Percentiles rank a stretch among this genome's conserved stretches.
Evolutionary conservation across 2,113 vertebrate genomes (phyloP).

Genomic region (Etia nguti): DNA sequence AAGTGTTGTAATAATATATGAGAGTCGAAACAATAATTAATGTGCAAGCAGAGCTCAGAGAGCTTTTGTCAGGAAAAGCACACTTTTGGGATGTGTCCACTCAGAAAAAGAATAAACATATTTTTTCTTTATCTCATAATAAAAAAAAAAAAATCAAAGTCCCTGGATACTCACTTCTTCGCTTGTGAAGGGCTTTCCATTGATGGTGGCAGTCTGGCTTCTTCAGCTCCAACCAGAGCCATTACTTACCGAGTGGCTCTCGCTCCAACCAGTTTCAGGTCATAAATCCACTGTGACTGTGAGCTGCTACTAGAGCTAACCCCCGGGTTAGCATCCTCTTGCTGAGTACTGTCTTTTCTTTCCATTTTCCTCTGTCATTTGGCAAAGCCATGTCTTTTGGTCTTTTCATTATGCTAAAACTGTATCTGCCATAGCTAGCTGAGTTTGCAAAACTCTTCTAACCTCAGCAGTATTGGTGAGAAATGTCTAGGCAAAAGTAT

Average conservation of each 20-base stretch:
- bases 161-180: background rate
- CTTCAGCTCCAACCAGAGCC: background rate
- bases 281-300: background rate
- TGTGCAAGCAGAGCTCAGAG: background rate
- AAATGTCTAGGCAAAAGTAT: background rate
- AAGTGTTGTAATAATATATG: background rate
- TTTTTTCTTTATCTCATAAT: background rate
- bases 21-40: background rate
- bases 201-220: background rate
- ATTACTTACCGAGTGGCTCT: background rate
- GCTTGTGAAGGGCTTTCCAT: background rate
- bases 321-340: background rate
- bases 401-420: background rate
- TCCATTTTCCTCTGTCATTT: background rate
- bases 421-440: background rate
- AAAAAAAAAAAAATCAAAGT: background rate
- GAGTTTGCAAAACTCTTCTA: background rate
- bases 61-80: background rate
- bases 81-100: background rate
- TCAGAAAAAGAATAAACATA: background rate
- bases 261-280: background rate
- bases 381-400: background rate
- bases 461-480: background rate
- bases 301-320: background rate
- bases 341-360: background rate